Conservation (phyloP, 2,113 vertebrate genomes). For the Gracilinanus agilis region DNA sequence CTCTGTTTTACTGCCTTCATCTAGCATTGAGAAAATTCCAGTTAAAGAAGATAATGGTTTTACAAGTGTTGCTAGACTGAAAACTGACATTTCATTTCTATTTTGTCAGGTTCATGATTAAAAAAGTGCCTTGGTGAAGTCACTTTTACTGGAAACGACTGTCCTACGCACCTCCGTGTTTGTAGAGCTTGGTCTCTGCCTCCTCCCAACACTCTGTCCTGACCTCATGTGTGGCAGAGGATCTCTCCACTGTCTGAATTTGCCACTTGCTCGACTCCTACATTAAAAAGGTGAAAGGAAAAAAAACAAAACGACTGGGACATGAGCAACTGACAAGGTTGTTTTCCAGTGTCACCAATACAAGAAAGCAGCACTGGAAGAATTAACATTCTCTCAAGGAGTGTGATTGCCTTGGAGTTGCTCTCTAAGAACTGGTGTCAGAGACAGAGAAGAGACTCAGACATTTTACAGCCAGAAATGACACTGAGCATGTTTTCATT, state of each 20-base stretch:
- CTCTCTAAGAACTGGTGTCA: conserved; percentile 80
- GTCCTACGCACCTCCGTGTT: conserved; percentile 45
- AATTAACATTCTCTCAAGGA: conserved; percentile 80
- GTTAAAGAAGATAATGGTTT: conserved; percentile 41
- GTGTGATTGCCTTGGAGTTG: conserved; percentile 83
- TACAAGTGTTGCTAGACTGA: conserved; percentile 42
- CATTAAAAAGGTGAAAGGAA: conserved; percentile 70
- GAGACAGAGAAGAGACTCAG: conserved; percentile 70
- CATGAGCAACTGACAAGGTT: conserved; percentile 82
- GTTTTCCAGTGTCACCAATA: conserved; percentile 74
- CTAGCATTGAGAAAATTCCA: conserved; percentile 47
- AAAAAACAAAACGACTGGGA: conserved; percentile 65
- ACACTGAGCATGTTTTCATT: conserved; percentile 85
- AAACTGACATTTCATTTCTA: conserved; percentile 79
- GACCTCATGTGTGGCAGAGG: conserved; percentile 77
- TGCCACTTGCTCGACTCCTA: conserved; percentile 80
- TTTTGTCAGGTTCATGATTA: conserved; percentile 88
- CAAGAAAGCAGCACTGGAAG: conserved; percentile 70
- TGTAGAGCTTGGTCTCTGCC: conserved; percentile 77
- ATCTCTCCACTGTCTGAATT: conserved; percentile 85
- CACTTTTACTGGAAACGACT: conserved; percentile 82
- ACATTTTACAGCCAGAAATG: conserved; percentile 80
- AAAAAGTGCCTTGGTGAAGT: conserved; percentile 91
- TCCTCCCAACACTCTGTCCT: conserved; percentile 76
- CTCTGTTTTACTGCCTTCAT: conserved; percentile 46